Percentiles rank a stretch among this genome's conserved stretches.
Evolutionary conservation across 2,888 invertebrate species (phyloP).

Genomic region (Meteorus colon): DNA sequence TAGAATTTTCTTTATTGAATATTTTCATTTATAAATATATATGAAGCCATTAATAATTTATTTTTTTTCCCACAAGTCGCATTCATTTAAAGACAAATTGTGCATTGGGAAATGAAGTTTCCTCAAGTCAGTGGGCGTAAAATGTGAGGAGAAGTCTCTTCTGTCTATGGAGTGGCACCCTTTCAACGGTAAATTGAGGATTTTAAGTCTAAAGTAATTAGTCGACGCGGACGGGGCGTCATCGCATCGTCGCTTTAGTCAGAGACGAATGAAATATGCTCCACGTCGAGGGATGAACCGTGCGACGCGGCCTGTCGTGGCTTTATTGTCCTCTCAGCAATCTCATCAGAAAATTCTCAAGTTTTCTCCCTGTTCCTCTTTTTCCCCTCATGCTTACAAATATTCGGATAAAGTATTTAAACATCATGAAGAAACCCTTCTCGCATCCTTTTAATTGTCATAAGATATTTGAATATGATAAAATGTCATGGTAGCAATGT

Average conservation of each 20-base stretch:
- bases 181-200: slow-evolving; percentile 60
- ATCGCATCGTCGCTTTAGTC: slow-evolving; percentile 23
- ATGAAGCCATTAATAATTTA: slow-evolving; percentile 12
- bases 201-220: slow-evolving; percentile 64
- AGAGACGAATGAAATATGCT: slow-evolving; percentile 18
- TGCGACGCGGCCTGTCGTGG: slow-evolving; percentile 9
- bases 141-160: slow-evolving; percentile 30
- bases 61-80: slow-evolving; percentile 1
- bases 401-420: slow-evolving; percentile 33
- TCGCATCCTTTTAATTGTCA: background rate
- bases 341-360: slow-evolving; percentile 42
- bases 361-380: background rate
- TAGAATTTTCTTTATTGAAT: background rate
- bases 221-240: slow-evolving; percentile 43
- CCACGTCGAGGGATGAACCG: slow-evolving; percentile 8
- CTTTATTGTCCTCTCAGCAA: slow-evolving; percentile 33
- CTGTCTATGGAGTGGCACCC: slow-evolving; percentile 40
- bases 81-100: slow-evolving; percentile 46
- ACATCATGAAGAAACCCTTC: background rate
- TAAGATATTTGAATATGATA: slow-evolving; percentile 2
- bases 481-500: slow-evolving; percentile 22
- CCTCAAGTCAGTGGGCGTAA: slow-evolving; percentile 24
- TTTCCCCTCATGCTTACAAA: slow-evolving; percentile 28
- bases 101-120: slow-evolving; percentile 31
- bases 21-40: background rate